phyloP scores from a whole-genome alignment of 2,888 invertebrate genomes.

The Parthenolecanium corni region DNA sequence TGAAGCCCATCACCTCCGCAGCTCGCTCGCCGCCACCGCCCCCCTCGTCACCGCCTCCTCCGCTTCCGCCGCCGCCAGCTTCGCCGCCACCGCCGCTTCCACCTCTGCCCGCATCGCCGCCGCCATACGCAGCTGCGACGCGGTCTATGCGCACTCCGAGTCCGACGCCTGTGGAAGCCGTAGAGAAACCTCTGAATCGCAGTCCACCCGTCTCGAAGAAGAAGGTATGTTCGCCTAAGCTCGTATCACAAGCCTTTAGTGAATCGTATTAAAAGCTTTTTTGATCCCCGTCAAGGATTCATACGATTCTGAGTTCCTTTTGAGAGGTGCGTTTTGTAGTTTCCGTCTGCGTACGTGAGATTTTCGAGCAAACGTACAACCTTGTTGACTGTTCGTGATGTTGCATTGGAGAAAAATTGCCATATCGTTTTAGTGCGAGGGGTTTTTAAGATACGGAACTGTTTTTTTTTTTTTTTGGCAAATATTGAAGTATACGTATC shows the following conservation, averaged over 20 bases:
- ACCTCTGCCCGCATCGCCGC: not conserved
- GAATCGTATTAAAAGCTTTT: no score
- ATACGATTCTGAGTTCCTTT: no score
- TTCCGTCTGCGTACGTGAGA: no score
- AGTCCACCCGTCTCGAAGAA: constrained; percentile 29
- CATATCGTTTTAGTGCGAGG: no score
- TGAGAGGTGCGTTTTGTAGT: no score
- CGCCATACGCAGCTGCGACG: not conserved
- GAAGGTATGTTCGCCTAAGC: constrained; percentile 19
- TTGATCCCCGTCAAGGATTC: no score
- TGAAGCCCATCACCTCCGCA: not conserved
- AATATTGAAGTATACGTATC: no score
- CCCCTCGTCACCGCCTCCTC: constrained; percentile 1
- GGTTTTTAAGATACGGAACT: no score
- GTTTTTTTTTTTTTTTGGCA: no score
- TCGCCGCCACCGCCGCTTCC: not conserved
- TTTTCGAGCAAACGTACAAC: no score
- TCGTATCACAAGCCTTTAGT: not conserved
- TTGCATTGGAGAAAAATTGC: no score
- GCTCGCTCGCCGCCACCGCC: not conserved
- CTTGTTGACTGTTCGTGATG: no score
- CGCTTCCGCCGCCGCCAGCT: not conserved
- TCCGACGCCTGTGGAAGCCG: not conserved
- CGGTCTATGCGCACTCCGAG: not conserved
- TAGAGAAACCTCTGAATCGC: constrained; percentile 1